Base-by-base conservation (phyloP, 2,888 invertebrate genomes). In the Pseudolycoriella hygida region DNA sequence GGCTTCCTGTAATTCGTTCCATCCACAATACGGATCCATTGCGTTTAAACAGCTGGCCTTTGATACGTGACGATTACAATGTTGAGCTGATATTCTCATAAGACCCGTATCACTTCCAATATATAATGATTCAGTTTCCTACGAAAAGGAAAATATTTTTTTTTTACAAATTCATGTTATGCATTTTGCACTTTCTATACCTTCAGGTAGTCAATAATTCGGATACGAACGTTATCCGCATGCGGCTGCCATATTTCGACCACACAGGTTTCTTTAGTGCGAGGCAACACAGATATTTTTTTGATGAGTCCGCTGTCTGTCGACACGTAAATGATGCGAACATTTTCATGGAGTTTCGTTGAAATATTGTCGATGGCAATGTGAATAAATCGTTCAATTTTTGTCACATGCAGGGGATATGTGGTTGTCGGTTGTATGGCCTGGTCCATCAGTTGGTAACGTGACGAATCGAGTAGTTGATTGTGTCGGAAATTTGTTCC, bases 11-110 rank as follows among this genome's bases (percentile, higher is more conserved):
- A 76, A 69, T 51, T 81, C 80, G 63, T 92, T 80, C 93, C 93
- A 94, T 0, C 90, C 93, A 61, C 94, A 94, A 60, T 93, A 90
- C 0, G 93, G 93, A 66, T 94, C 93, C 66, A 81, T 82, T 0
- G 90, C 80, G 53, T 80, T 80, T 38, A 85, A 59, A 60, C 93
- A 93, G 6, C 80, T 76, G 8, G 73, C 66, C 43, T 74, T 71
- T 6, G 76, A 76, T 8, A 68, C 68, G 61, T 86, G 83, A 2
- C 89, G 73, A 30, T 69, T 67, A 56, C 93, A 93, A 39, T 87
- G 80, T 49, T 82, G 76, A 1, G 83, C 77, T 0, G 84, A 76
- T 44, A 93, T 72, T 31, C 83, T 78, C 34, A 82, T 60, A 3
- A 88, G 68, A 2, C 73, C 72, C 1, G 67, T 59, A n/a, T 75